Percentiles rank a stretch among this genome's conserved stretches.
Evolutionary conservation across 1,140 invertebrate genomes (phyloP).

Genomic region (Drosophila seguyi): DNA sequence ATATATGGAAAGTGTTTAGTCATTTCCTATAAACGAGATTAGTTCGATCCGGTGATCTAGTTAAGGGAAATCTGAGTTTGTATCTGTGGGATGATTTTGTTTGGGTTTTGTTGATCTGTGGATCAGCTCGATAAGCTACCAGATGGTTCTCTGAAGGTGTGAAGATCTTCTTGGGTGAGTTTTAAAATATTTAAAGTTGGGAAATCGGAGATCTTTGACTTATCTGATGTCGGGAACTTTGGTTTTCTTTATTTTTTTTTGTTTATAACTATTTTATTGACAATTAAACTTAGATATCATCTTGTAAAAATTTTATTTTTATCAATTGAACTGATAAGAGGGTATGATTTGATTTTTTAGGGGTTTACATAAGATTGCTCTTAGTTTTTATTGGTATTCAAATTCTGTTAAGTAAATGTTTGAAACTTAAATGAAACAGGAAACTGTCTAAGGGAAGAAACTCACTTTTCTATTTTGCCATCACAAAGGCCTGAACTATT

Average conservation of each 20-base stretch:
- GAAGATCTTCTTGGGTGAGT: constrained; percentile 20
- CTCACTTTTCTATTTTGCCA: no score
- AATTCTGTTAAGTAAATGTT: background rate
- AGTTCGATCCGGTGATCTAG: constrained; percentile 48
- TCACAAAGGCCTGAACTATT: no score
- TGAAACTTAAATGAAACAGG: background rate
- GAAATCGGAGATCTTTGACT: background rate
- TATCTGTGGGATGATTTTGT: constrained; percentile 31
- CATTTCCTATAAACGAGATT: constrained; percentile 61
- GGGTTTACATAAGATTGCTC: background rate
- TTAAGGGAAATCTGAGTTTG: constrained; percentile 15
- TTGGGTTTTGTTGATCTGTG: constrained; percentile 46
- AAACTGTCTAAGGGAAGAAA: background rate
- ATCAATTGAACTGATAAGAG: background rate
- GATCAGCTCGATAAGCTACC: constrained; percentile 31
- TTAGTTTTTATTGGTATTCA: background rate
- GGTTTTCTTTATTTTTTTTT: background rate
- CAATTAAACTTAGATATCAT: background rate
- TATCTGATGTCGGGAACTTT: background rate
- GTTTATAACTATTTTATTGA: background rate
- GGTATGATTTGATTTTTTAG: background rate
- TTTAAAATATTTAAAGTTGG: constrained; percentile 4
- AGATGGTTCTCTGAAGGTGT: constrained; percentile 30
- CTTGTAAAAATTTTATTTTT: background rate
- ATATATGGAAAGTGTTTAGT: constrained; percentile 58